These are phyloP conservation scores for Picus viridis DNA, from an alignment of 2,797 vertebrate genomes.

Conservation along the genomic window DNA sequence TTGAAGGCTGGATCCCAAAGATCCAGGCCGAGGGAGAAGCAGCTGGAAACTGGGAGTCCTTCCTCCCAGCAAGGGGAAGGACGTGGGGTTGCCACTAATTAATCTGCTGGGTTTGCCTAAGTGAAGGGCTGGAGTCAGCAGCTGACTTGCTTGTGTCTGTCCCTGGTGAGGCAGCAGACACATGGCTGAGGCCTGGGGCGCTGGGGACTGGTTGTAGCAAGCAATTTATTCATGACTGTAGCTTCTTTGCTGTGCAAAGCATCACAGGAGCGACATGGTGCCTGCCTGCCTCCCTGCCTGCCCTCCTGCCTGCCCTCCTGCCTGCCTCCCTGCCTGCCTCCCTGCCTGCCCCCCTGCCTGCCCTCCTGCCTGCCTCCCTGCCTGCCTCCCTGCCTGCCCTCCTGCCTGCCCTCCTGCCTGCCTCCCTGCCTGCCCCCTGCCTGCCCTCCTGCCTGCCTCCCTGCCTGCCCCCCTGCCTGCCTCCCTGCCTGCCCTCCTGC, in stretches of 20 bases:
- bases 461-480: too few species aligned
- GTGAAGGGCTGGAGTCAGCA: neutral
- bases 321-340: too few species aligned
- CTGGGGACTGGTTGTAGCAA: neutral
- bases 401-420: too few species aligned
- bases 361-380: too few species aligned
- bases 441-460: too few species aligned
- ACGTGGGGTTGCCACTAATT: neutral
- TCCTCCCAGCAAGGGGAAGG: neutral
- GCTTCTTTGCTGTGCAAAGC: neutral
- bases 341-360: too few species aligned
- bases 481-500: too few species aligned
- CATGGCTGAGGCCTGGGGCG: neutral
- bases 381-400: too few species aligned
- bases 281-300: too few species aligned
- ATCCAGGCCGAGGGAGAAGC: too few species aligned
- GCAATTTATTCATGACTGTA: neutral
- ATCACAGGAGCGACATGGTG: accelerated
- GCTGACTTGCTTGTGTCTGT: accelerated
- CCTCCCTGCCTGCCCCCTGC: too few species aligned
- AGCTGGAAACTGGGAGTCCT: neutral
- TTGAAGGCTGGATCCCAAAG: neutral
- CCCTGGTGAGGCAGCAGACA: neutral
- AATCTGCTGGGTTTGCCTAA: neutral
- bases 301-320: too few species aligned